A percentile compares a stretch with the other conserved stretches of the same genome.
phyloP scores from a whole-genome alignment of 2,113 vertebrate genomes.

The Myxocyprinus asiaticus region DNA sequence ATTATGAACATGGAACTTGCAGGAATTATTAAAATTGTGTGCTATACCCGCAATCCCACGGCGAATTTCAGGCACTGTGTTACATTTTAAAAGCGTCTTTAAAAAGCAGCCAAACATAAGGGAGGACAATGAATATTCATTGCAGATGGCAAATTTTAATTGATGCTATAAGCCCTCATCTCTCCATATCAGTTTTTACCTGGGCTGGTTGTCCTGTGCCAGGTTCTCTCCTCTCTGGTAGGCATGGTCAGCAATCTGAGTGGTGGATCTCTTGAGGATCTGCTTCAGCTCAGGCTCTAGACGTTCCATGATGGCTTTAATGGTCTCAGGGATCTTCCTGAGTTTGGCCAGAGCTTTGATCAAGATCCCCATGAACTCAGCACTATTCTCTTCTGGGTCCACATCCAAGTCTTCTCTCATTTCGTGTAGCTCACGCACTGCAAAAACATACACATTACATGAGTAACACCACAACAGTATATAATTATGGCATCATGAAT shows the following conservation, averaged over 20 bases:
- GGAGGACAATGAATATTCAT: too few relatives aligned
- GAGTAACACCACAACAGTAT: not conserved
- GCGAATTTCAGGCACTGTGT: too few relatives aligned
- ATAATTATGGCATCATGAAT: not conserved
- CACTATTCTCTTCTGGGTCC: conserved; percentile 95
- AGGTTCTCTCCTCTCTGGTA: conserved; percentile 92
- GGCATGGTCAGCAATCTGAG: conserved; percentile 91
- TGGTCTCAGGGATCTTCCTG: conserved; percentile 92
- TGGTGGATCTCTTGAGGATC: conserved; percentile 94
- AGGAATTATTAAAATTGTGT: too few relatives aligned
- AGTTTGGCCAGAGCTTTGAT: conserved; percentile 94
- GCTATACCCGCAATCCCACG: too few relatives aligned
- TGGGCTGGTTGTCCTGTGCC: conserved; percentile 89
- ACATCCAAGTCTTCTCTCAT: conserved; percentile 83
- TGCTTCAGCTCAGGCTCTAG: conserved; percentile 95
- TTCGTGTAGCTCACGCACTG: conserved; percentile 85
- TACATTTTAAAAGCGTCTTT: too few relatives aligned
- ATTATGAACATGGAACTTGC: too few relatives aligned
- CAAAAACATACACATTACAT: not conserved
- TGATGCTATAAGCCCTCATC: not conserved
- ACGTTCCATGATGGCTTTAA: conserved; percentile 94
- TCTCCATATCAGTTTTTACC: conserved; percentile 66
- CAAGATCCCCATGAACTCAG: conserved; percentile 93
- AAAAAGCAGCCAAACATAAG: too few relatives aligned
- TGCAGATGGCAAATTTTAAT: too few relatives aligned